A percentile compares a stretch with the other conserved stretches of the same genome.
These are phyloP conservation scores for Thereva nobilitata DNA, from an alignment of 2,888 invertebrate species.

Conservation along the genomic window DNA sequence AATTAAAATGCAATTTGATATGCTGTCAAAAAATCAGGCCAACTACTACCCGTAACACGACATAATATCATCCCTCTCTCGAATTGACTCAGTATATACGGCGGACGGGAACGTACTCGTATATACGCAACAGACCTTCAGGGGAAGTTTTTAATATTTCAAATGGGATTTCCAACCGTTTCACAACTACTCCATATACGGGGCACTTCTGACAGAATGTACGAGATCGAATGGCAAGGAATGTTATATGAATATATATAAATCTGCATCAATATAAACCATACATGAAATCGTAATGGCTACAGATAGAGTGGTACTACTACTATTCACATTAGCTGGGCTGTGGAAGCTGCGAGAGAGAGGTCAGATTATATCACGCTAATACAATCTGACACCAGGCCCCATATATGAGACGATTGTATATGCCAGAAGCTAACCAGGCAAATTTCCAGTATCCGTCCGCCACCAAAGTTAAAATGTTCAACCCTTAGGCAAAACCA, in stretches of 20 bases:
- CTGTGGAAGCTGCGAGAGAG: background rate
- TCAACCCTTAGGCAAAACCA: conserved; percentile 20
- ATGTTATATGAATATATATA: too few species aligned
- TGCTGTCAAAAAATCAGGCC: conserved; percentile 29
- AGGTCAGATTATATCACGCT: conserved; percentile 29
- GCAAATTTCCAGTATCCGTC: background rate
- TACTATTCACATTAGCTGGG: conserved; percentile 7
- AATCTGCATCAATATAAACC: too few species aligned
- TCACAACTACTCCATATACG: background rate
- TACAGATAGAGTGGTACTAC: background rate
- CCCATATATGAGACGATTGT: background rate
- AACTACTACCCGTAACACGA: conserved; percentile 15
- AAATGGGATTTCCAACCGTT: conserved; percentile 2
- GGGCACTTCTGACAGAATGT: background rate
- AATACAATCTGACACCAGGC: conserved; percentile 29
- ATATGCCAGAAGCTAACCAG: background rate
- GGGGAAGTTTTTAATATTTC: conserved; percentile 22
- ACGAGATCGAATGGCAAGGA: too few species aligned
- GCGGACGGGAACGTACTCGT: background rate
- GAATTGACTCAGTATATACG: background rate
- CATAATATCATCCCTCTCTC: conserved; percentile 9
- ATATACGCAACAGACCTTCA: conserved; percentile 1
- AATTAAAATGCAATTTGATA: conserved; percentile 34
- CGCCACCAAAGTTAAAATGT: conserved; percentile 12
- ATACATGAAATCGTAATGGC: background rate